A percentile compares a stretch with the other conserved stretches of the same genome.
Evolutionary conservation across 2,797 vertebrate genomes (phyloP).

Genomic region (Sebastes melanostomus): DNA sequence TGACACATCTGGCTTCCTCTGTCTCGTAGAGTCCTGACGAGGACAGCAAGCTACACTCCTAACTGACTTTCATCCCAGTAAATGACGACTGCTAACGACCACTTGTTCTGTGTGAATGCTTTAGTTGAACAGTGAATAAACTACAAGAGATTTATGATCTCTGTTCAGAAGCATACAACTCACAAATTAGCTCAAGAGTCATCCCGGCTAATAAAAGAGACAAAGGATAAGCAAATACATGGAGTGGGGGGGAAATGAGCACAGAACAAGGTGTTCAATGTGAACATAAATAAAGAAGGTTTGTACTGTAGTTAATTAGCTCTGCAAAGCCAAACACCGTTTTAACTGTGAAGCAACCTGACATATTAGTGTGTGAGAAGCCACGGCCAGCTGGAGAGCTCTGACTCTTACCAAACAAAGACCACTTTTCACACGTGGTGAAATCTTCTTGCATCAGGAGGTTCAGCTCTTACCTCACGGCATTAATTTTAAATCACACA

Average conservation of each 20-base stretch:
- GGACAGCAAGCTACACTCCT: not conserved
- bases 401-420: conserved; percentile 49
- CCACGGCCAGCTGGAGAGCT: conserved; percentile 41
- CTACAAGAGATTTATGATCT: not conserved
- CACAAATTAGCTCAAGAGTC: not conserved
- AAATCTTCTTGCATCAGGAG: conserved; percentile 53
- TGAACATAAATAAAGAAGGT: not conserved
- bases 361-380: conserved; percentile 5
- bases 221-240: not conserved
- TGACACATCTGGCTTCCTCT: conserved; percentile 75
- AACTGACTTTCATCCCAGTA: not conserved
- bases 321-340: not conserved
- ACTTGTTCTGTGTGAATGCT: not conserved
- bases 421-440: conserved; percentile 54
- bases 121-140: not conserved
- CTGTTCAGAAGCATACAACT: not conserved
- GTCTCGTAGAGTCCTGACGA: conserved; percentile 17
- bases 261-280: conserved; percentile 10
- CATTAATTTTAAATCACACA: conserved; percentile 30
- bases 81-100: not conserved
- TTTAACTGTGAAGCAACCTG: conserved; percentile 38
- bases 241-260: not conserved
- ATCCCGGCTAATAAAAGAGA: not conserved
- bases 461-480: conserved; percentile 29
- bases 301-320: conserved; percentile 16